Evolutionary conservation across 1,140 invertebrate species (phyloP).

Genomic region (Drosophila albomicans): DNA sequence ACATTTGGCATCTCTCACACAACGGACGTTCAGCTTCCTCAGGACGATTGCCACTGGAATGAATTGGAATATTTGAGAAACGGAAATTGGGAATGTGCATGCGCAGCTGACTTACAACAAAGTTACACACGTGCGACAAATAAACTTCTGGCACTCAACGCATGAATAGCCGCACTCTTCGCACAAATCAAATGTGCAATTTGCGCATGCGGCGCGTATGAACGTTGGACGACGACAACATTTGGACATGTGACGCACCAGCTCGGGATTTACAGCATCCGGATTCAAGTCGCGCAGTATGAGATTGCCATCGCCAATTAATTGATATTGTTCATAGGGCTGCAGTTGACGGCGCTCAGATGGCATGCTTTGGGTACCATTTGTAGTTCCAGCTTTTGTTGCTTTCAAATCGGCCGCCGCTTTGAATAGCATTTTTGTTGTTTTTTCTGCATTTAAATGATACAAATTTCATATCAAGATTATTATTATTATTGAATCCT

Average conservation of each 20-base stretch:
- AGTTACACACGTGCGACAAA: conserved; percentile 70
- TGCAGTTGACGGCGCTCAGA: background rate
- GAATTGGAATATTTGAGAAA: background rate
- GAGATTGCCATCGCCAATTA: conserved; percentile 58
- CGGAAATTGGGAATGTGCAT: background rate
- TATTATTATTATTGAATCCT: background rate
- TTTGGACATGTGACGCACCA: conserved; percentile 46
- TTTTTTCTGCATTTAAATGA: conserved; percentile 55
- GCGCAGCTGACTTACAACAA: conserved; percentile 68
- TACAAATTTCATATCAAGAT: background rate
- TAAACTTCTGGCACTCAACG: conserved; percentile 60
- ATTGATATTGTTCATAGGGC: conserved; percentile 46
- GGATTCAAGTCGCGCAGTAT: conserved; percentile 48
- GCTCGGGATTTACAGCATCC: conserved; percentile 46
- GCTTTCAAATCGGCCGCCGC: conserved; percentile 45
- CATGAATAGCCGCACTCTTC: conserved; percentile 79
- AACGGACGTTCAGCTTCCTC: conserved; percentile 53
- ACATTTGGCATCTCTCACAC: conserved; percentile 70
- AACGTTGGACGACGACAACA: conserved; percentile 64
- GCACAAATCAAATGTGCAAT: conserved; percentile 67
- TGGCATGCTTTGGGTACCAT: background rate
- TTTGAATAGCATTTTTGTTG: conserved; percentile 64
- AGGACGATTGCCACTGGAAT: conserved; percentile 43
- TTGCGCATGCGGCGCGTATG: conserved; percentile 58
- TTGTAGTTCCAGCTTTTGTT: background rate